These are phyloP conservation scores for Temnopleurus reevesii DNA, from an alignment of 53 echinoderm and acorn worm genomes.

Conservation along the genomic window DNA sequence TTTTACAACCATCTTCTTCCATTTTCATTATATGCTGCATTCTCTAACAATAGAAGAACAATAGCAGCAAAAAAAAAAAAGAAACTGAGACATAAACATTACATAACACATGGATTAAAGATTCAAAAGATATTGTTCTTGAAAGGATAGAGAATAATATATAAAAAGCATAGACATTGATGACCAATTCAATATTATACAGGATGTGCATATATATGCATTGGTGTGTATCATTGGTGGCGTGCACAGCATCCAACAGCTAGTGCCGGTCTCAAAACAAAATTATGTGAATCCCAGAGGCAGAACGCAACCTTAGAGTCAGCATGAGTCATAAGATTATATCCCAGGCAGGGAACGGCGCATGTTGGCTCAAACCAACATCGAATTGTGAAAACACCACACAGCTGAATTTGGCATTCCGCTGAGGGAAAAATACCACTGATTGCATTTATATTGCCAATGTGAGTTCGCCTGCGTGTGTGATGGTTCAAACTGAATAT, in stretches of 20 bases:
- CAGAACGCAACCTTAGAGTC: conserved; percentile 8
- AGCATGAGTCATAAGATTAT: conserved; percentile 42
- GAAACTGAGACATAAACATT: too few species aligned
- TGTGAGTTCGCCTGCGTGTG: background rate
- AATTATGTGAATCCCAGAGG: conserved; percentile 37
- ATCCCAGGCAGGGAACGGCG: background rate
- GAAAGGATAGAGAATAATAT: too few species aligned
- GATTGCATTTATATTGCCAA: conserved; percentile 37
- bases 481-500: background rate
- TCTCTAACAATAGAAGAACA: too few species aligned
- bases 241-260: background rate
- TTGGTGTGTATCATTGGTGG: background rate
- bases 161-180: too few species aligned
- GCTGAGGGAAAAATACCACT: conserved; percentile 26
- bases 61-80: too few species aligned
- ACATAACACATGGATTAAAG: too few species aligned
- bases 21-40: too few species aligned
- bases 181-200: too few species aligned
- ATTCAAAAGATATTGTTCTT: too few species aligned
- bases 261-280: conserved; percentile 13
- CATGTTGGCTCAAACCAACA: background rate
- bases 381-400: conserved; percentile 32
- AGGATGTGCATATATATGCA: background rate
- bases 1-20: too few species aligned
- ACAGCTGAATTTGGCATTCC: conserved; percentile 46